phyloP scores from a whole-genome alignment of 2,888 invertebrate species.

The Drosophila pseudotakahashii region DNA sequence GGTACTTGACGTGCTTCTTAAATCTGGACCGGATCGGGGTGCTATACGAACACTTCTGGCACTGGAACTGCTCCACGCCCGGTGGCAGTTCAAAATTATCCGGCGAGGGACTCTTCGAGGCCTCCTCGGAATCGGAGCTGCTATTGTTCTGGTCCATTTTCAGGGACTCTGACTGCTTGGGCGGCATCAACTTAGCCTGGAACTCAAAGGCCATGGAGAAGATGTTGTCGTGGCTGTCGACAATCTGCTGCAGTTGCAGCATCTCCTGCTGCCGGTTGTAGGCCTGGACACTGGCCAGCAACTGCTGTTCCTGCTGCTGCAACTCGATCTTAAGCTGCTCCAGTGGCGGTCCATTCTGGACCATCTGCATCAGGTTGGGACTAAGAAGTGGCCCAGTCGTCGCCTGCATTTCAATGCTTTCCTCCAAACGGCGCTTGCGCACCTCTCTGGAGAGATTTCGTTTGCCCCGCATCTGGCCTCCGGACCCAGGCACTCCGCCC shows the following conservation, averaged over 20 bases:
- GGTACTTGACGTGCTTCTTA: conserved; percentile 96
- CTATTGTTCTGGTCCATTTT: conserved; percentile 60
- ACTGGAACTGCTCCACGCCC: conserved; percentile 89
- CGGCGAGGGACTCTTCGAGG: conserved; percentile 2
- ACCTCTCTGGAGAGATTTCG: conserved; percentile 82
- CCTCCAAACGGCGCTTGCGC: conserved; percentile 82
- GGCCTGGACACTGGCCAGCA: conserved; percentile 65
- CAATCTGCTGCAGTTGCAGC: conserved; percentile 62
- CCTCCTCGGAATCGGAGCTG: conserved; percentile 54
- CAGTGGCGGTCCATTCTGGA: conserved; percentile 58
- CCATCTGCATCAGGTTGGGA: conserved; percentile 8
- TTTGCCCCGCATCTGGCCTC: conserved; percentile 79
- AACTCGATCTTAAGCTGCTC: conserved; percentile 81
- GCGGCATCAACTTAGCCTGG: conserved; percentile 50
- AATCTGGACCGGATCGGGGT: conserved; percentile 95
- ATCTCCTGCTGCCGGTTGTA: conserved; percentile 75
- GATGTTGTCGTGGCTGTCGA: conserved; percentile 52
- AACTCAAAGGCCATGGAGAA: conserved; percentile 80
- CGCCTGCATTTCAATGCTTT: conserved; percentile 56
- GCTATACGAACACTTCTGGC: conserved; percentile 94
- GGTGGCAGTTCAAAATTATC: conserved; percentile 32
- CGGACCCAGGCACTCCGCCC: conserved; percentile 77
- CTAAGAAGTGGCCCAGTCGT: neutral
- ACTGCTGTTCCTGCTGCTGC: conserved; percentile 79
- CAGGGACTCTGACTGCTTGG: conserved; percentile 5